These are phyloP conservation scores for Tachyglossus aculeatus DNA, from an alignment of 2,797 vertebrate species.

Conservation along the genomic window DNA sequence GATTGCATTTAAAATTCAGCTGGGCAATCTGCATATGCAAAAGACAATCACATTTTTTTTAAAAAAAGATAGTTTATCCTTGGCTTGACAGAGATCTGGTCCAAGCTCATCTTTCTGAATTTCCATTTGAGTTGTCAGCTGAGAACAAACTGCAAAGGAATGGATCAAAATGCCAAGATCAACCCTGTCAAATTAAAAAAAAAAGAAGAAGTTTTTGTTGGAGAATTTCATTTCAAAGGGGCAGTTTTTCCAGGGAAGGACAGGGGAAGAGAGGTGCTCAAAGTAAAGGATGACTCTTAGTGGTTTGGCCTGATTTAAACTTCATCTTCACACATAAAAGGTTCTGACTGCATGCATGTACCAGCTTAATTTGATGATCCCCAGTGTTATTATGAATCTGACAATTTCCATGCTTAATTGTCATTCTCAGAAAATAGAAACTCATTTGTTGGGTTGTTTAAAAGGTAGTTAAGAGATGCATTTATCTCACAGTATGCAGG, in stretches of 20 bases:
- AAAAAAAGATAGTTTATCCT: constrained; percentile 37
- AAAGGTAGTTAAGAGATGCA: neutral
- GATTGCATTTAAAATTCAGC: constrained; percentile 64
- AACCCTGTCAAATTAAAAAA: neutral
- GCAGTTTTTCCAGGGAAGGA: constrained; percentile 11
- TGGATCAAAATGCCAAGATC: neutral
- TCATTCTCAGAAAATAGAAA: neutral
- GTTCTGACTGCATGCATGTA: neutral
- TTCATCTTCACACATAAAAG: neutral
- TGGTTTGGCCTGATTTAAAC: neutral
- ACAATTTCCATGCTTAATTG: neutral
- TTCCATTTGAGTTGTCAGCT: neutral
- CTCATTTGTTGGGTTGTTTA: neutral
- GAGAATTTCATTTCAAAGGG: neutral
- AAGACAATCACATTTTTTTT: constrained; percentile 33
- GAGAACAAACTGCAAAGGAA: neutral
- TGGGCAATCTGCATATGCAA: constrained; percentile 54
- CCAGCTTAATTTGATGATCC: neutral
- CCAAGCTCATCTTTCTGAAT: constrained; percentile 1
- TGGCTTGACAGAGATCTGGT: neutral
- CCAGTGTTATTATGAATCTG: neutral
- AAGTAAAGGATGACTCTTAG: neutral
- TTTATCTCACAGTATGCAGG: neutral
- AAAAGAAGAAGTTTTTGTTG: constrained; percentile 20
- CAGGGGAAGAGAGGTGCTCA: neutral